A percentile compares a stretch with the other conserved stretches of the same genome.
Conservation (phyloP, 2,797 vertebrate genomes). For the Pipistrellus nathusii region DNA sequence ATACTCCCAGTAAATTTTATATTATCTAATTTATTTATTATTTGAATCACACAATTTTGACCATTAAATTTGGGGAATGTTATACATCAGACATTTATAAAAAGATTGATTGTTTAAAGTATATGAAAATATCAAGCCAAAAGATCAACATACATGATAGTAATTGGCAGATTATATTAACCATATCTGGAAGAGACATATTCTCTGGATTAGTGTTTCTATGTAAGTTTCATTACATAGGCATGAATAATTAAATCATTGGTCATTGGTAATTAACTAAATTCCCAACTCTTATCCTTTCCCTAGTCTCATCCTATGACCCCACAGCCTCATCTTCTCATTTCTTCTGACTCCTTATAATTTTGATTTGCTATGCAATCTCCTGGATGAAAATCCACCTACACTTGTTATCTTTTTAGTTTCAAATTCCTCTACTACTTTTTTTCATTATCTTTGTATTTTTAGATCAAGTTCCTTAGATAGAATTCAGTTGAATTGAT, state of each 20-base stretch:
- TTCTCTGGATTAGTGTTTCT: background rate
- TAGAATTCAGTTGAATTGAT: background rate
- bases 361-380: background rate
- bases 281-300: background rate
- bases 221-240: background rate
- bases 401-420: background rate
- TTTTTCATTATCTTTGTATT: background rate
- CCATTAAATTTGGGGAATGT: background rate
- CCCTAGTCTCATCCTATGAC: accelerated
- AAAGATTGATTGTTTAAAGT: background rate
- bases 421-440: background rate
- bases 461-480: background rate
- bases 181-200: background rate
- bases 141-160: background rate
- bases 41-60: background rate
- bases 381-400: background rate
- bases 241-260: background rate
- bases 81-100: background rate
- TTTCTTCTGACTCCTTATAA: background rate
- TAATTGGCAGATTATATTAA: background rate
- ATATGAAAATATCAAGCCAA: background rate
- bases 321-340: background rate
- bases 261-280: background rate
- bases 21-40: background rate
- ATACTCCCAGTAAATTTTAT: background rate